Evolutionary conservation across 2,797 vertebrate species (phyloP).

Genomic region (Syngnathus acus): DNA sequence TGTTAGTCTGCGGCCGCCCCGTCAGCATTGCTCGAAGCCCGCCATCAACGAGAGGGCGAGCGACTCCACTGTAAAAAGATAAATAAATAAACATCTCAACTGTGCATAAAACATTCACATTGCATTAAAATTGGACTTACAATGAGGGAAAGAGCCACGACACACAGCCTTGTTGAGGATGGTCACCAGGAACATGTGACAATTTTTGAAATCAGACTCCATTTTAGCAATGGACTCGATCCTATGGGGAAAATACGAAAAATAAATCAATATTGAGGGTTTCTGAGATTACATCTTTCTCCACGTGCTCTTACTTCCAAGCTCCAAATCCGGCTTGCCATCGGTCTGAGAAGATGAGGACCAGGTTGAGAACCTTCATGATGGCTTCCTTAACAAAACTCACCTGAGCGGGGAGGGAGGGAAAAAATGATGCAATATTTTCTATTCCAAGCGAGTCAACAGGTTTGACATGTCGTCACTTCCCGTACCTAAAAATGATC

Average conservation of each 20-base stretch:
- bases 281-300: neutral
- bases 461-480: too few relatives aligned
- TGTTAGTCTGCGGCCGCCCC: slow-evolving; percentile 5
- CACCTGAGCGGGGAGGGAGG: slow-evolving; percentile 70
- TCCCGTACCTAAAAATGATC: too few relatives aligned
- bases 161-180: slow-evolving; percentile 96
- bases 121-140: slow-evolving; percentile 69
- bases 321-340: slow-evolving; percentile 92
- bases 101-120: neutral
- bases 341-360: slow-evolving; percentile 93
- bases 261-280: neutral
- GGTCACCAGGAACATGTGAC: slow-evolving; percentile 97
- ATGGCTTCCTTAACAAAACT: slow-evolving; percentile 98
- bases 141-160: slow-evolving; percentile 92
- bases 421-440: neutral
- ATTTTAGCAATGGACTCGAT: slow-evolving; percentile 97
- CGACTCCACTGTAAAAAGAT: slow-evolving; percentile 82
- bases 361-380: slow-evolving; percentile 96
- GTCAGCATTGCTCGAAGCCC: slow-evolving; percentile 87
- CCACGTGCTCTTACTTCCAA: slow-evolving; percentile 77
- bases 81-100: neutral
- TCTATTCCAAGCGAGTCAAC: neutral
- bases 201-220: slow-evolving; percentile 99
- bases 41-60: slow-evolving; percentile 94
- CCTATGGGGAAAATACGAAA: slow-evolving; percentile 53